These are phyloP conservation scores for Pedionomus torquatus DNA, from an alignment of 2,113 vertebrate species.

Conservation along the genomic window DNA sequence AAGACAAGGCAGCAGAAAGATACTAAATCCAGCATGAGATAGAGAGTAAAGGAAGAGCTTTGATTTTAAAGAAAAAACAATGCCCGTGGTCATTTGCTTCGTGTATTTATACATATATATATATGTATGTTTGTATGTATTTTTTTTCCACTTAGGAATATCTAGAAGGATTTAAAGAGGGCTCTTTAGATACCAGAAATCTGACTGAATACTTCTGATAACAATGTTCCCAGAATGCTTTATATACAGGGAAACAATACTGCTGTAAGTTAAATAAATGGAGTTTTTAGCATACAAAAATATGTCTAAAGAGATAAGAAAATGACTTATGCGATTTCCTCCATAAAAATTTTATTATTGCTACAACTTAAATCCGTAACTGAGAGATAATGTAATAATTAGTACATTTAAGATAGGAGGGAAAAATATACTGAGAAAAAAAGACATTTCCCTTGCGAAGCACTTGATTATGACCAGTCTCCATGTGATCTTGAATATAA, in stretches of 20 bases:
- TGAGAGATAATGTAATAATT: not conserved
- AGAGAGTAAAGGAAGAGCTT: conserved; percentile 21
- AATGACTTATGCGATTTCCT: not conserved
- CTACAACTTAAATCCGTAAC: not conserved
- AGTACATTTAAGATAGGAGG: not conserved
- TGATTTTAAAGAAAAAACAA: conserved; percentile 54
- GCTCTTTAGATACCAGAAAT: not conserved
- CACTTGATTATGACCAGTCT: not conserved
- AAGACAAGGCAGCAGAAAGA: conserved; percentile 60
- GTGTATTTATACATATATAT: too few relatives aligned
- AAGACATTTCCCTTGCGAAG: not conserved
- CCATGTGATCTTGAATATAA: not conserved
- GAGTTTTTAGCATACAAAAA: not conserved
- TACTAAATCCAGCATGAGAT: conserved; percentile 54
- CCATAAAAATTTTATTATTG: not conserved
- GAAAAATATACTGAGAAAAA: not conserved
- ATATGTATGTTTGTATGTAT: not conserved
- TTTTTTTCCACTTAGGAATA: conserved; percentile 5
- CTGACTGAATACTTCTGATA: not conserved
- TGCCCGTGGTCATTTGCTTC: not conserved
- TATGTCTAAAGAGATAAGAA: not conserved
- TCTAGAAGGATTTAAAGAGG: not conserved
- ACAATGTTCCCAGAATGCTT: not conserved
- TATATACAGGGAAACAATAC: not conserved
- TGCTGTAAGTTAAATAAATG: not conserved